Base-by-base conservation (phyloP, 2,888 invertebrate species). In the Drosophila pseudotalamancana region DNA sequence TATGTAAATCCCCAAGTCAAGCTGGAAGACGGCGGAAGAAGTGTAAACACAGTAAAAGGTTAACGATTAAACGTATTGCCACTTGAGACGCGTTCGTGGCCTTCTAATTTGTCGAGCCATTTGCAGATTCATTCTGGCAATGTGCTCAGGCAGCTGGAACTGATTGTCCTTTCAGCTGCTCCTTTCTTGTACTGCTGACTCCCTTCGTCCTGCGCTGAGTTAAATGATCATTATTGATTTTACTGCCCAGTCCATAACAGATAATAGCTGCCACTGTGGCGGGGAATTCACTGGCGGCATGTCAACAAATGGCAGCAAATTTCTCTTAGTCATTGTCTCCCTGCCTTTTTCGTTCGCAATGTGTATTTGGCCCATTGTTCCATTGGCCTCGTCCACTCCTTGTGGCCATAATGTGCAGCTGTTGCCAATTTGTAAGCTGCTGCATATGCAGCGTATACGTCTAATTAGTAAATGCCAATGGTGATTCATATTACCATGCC, bases 171-270 rank as follows among this genome's bases (percentile, higher is more conserved):
- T 32, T 46, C 34, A 46, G 25, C 46, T 49, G 48, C 16, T 48
- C 11, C 40, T 18, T 43, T 32, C 19, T 14, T 34, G 35, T 8
- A 21, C 12, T 9, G 29, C 3, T n/a, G 23, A 8, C 23, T 19
- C 27, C 8, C 32, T 18, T 21, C 43, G 25, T 19, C 39, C 35
- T 25, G 11, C 45, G 19, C 70, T 72, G 63, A 72, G 67, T 60
- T 77, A 73, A 82, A 82, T 81, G 79, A 82, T 72, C 73, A 73
- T 73, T 77, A 82, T 82, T 82, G 81, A 81, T 79, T 82, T 82
- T 70, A 79, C 73, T 73, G 74, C 72, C 68, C 67, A 63, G 66
- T 56, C 56, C 67, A 67, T 37, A 67, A 55, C 48, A 53, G 67
- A 67, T 54, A 61, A 64, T 64, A 40, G 37, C 32, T 63, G 31